Base-by-base conservation (phyloP, 2,797 vertebrate genomes). In the Rachycentron canadum region DNA sequence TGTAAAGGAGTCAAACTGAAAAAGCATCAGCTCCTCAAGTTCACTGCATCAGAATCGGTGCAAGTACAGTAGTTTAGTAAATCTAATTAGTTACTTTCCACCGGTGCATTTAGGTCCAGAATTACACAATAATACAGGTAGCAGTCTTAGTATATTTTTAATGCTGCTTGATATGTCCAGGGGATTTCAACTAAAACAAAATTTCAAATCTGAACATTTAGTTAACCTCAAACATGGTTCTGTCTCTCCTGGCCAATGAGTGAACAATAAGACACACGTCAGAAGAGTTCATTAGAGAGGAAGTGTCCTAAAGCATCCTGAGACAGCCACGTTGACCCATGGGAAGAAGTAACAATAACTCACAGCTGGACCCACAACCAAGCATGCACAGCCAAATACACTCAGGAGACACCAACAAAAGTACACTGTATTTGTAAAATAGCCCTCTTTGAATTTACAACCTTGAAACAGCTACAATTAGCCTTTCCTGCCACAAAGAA, bases 401-500 rank as follows among this genome's bases (percentile, higher is more conserved):
- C 25, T 40, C 71, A 75, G 76, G 25, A 5, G 21, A 53, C 34
- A 5, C 14, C 71, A 57, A 84, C 75, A 88, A 77, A 78, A 68
- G 30, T 13, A 28, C 21, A 45, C 12, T 45, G 50, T 49, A 38
- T 63, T 66, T 26, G 4, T 70, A 58, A 70, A 73, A 81, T 5
- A 25, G 19, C 2, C 45, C 19, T 36, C 38, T 50, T 78, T 59
- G 50, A 71, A 83, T 65, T 69, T 8, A 56, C 71, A 78, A 83
- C 64, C 73, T 41, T 62, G 65, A 75, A 84, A 84, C 66, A 28
- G 58, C 41, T 50, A 60, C 69, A 84, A 86, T 90, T 79, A 88
- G 36, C 60, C 67, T 73, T 73, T 60, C 10, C 32, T 13, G 43
- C 36, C 76, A 81, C 70, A 86, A 76, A 79, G 10, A 65, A 78